Evolutionary conservation across 2,797 vertebrate genomes (phyloP), one percentile per base, ranked within the genome.

Genomic region (Lepilemur septentrionalis): DNA sequence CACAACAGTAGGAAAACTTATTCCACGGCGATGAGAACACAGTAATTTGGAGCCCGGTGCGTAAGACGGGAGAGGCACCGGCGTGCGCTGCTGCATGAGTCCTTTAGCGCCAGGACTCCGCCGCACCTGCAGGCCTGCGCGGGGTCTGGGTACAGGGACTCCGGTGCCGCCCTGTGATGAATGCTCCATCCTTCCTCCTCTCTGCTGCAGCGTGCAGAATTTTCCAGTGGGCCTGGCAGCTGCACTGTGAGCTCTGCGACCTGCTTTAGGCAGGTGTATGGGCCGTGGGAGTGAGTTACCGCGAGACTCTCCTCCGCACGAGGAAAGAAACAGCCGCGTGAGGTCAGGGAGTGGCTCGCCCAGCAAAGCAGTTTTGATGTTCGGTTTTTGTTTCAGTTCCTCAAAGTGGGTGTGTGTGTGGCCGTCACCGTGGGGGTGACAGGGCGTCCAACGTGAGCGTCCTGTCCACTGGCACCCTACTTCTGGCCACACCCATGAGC

Each of bases 1-100:
- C 98, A 98, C 97, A 98, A 98, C 95, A 98, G 84, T 94, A 59
- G 84, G 94, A 82, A 98, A 96, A 97, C 96, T 96, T 96, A 96
- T 85, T 97, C 96, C 97, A 90, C 23, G 89, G 52, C 81, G 43
- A 90, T 76, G 96, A 97, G 95, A 52, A 97, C 96, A 93, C 89
- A 88, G 2, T 94, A 91, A 91, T 96, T 89, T 89, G 96, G 97
- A 97, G 95, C 86, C 25, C 0, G 0, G 22, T 93, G 91, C 73
- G 83, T 97, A 65, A 93, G 96, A 94, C 35, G 73, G 61, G 95
- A 88, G 73, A 72, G 90, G 81, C 63, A 5, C 48, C 70, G 93
- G 81, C 2, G 90, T 83, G 46, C 35, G 48, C 50, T 75, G 59
- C 2, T 0, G 89, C 96, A 93, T 38, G 41, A 72, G 23, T 73